Conservation (phyloP, 2,113 vertebrate species). For the Pelecanus crispus region DNA sequence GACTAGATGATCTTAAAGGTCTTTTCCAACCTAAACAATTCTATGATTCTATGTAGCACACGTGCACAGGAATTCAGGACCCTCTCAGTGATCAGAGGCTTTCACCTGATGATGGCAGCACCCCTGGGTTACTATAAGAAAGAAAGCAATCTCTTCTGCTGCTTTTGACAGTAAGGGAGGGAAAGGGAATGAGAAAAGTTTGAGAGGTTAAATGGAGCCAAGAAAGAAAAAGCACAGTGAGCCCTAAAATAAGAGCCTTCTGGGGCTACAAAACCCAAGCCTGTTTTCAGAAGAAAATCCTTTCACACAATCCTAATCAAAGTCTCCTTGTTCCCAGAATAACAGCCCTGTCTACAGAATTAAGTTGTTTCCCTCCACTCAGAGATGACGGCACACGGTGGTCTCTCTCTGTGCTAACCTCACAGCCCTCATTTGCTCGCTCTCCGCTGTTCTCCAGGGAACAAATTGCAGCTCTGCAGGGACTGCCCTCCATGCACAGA, state of each 20-base stretch:
- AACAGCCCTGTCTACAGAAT: not conserved
- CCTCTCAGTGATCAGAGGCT: not conserved
- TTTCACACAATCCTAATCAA: not conserved
- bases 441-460: not conserved
- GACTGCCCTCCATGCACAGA: rapidly evolving
- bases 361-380: not conserved
- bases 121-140: not conserved
- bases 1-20: too few relatives aligned
- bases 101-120: not conserved
- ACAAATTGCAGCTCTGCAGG: not conserved
- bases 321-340: not conserved
- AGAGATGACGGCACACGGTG: not conserved
- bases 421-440: not conserved
- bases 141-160: not conserved
- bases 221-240: not conserved
- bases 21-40: too few relatives aligned
- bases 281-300: not conserved
- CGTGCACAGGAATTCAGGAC: rapidly evolving
- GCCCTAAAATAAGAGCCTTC: not conserved
- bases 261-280: not conserved
- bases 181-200: not conserved
- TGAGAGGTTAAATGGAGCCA: not conserved
- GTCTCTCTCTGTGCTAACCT: not conserved
- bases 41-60: too few relatives aligned
- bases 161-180: not conserved